Base-by-base conservation (phyloP, 1,140 invertebrate species). In the Nasonia giraulti region DNA sequence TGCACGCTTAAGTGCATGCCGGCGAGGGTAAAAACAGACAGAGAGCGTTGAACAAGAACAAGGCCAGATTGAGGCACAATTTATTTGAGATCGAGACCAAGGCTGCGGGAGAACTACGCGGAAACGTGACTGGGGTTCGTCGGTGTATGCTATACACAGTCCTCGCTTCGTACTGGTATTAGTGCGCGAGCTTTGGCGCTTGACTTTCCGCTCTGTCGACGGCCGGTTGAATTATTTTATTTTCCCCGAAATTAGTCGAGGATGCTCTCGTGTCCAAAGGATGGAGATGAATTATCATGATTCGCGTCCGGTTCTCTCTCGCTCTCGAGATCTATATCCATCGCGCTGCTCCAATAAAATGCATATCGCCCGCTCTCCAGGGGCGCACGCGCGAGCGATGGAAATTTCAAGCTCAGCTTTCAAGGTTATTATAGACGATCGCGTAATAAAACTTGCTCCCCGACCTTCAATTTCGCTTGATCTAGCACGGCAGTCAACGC, bases 41-140 rank as follows among this genome's bases (percentile, higher is more conserved):
- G 74, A 27, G 37, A 47, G 68, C 83, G 77, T 78, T 76, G 62
- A 80, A 80, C 66, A 81, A 50, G 71, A 75, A 85, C 83, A 81
- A 76, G 75, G 66, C 84, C 79, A 81, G 84, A 85, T 85, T 85
- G 79, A 85, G 77, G 79, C 78, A 69, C 78, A 80, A 85, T 85
- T 85, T 80, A 80, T 85, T 85, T 77, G 84, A 81, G 79, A 85
- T 85, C 84, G 79, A 62, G 68, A 62, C n/a, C 14, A 17, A 12
- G 74, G 33, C 73, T 81, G 69, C 47, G 47, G 37, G 68, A n/a
- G 68, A 81, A 76, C 81, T 76, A 33, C 50, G 55, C 44, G 68
- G 74, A 66, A 66, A 83, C 81, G 81, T 83, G 81, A 68, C 81
- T 76, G 37, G 73, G 33, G 66, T 83, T 68, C 66, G 73, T 66